Conservation (phyloP, 1,140 invertebrate species). For the Stegodyphus mimosarum region DNA sequence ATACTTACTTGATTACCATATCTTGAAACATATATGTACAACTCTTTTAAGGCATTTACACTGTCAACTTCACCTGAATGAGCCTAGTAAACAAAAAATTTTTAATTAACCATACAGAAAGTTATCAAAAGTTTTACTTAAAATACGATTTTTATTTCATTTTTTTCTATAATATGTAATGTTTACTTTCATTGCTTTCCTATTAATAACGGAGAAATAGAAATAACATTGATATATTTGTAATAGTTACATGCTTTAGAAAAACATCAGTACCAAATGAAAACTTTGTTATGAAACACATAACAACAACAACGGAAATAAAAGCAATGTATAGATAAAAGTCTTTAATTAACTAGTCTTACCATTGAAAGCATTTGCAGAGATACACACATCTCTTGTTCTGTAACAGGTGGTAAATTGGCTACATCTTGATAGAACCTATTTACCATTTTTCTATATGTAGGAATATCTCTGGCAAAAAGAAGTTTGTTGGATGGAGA, state of each 20-base stretch:
- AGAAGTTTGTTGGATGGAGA: constrained; percentile 94
- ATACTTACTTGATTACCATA: constrained; percentile 87
- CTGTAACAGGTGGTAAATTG: constrained; percentile 85
- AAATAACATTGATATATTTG: too few species aligned
- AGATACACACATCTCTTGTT: constrained; percentile 90
- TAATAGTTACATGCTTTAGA: too few species aligned
- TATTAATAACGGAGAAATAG: too few species aligned
- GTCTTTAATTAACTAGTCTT: background rate
- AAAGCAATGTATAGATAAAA: background rate
- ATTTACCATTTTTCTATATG: constrained; percentile 84
- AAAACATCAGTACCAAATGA: background rate
- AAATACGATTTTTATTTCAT: too few species aligned
- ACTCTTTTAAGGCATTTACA: constrained; percentile 89
- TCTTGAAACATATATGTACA: constrained; percentile 94
- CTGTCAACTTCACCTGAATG: constrained; percentile 90
- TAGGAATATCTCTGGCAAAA: constrained; percentile 93
- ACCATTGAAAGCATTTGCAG: constrained; percentile 91
- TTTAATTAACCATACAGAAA: too few species aligned
- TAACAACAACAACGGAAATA: too few species aligned
- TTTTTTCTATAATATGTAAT: too few species aligned
- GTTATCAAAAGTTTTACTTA: too few species aligned
- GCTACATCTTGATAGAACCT: constrained; percentile 89
- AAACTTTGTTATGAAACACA: too few species aligned
- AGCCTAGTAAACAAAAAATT: constrained; percentile 35
- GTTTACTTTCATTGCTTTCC: too few species aligned